A percentile compares a stretch with the other conserved stretches of the same genome.
These are phyloP conservation scores for Chymomyza amoena DNA, from an alignment of 2,888 invertebrate genomes.

Conservation along the genomic window DNA sequence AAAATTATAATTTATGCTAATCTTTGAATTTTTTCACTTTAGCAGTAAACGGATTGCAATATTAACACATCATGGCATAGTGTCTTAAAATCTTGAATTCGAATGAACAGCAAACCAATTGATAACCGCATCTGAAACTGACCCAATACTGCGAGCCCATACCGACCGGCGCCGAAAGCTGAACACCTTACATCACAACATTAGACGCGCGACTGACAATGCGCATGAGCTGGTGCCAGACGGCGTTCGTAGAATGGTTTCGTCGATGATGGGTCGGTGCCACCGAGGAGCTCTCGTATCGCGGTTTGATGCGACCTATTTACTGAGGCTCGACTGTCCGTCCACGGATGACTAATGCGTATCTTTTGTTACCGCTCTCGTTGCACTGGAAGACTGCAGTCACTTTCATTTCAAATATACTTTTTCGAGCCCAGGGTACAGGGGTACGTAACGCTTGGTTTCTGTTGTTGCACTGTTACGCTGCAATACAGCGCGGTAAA, in stretches of 20 bases:
- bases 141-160: not conserved
- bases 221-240: not conserved
- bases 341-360: conserved; percentile 15
- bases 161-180: not conserved
- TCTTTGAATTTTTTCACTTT: too few relatives aligned
- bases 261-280: not conserved
- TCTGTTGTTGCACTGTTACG: conserved; percentile 10
- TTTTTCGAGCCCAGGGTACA: conserved; percentile 6
- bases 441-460: not conserved
- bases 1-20: too few relatives aligned
- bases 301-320: conserved; percentile 7
- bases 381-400: conserved; percentile 18
- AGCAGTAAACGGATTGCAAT: too few relatives aligned
- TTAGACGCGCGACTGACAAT: conserved; percentile 12
- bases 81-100: too few relatives aligned
- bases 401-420: not conserved
- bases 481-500: conserved; percentile 13
- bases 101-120: not conserved
- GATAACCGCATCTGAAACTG: not conserved
- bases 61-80: too few relatives aligned
- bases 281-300: conserved; percentile 5
- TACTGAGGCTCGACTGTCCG: not conserved
- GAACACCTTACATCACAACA: conserved; percentile 18
- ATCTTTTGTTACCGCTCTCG: not conserved
- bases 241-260: not conserved